Evolutionary conservation across 1,140 invertebrate species (phyloP).

Genomic region (Druon quercuslanigerum): DNA sequence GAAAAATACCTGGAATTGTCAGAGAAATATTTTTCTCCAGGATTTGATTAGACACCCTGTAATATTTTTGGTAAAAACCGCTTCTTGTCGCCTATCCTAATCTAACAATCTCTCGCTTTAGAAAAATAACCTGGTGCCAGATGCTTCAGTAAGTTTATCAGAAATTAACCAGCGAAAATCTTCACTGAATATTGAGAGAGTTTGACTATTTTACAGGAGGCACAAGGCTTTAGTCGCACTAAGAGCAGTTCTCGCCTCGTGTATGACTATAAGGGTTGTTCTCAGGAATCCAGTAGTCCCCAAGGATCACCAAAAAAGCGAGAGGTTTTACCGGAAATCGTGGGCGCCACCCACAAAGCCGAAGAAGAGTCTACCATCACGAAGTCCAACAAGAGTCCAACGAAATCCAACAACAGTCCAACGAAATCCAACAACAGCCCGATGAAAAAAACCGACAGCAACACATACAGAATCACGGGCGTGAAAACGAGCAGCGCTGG

Average conservation of each 20-base stretch:
- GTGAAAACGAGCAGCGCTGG: background rate
- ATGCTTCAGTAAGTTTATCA: background rate
- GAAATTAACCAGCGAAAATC: background rate
- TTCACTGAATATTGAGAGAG: slow-evolving; percentile 3
- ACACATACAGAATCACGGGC: too few relatives aligned
- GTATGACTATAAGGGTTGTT: slow-evolving; percentile 77
- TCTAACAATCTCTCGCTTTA: slow-evolving; percentile 13
- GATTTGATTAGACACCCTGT: too few relatives aligned
- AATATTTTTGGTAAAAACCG: background rate
- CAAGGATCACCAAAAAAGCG: slow-evolving; percentile 47
- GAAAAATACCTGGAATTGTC: too few relatives aligned
- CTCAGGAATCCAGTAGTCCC: slow-evolving; percentile 61
- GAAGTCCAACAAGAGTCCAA: background rate
- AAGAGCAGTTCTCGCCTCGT: slow-evolving; percentile 68
- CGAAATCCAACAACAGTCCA: too few relatives aligned
- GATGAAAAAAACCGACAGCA: too few relatives aligned
- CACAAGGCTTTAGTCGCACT: slow-evolving; percentile 78
- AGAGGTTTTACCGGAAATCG: slow-evolving; percentile 2
- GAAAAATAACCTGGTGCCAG: background rate
- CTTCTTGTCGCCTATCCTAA: background rate
- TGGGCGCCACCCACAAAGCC: background rate
- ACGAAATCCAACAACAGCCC: too few relatives aligned
- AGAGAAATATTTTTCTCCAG: too few relatives aligned
- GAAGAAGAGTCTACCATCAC: background rate
- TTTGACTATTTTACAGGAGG: slow-evolving; percentile 74